Evolutionary conservation across 30 jellyfish, hydroid and myxozoan species (phyloP).

Genomic region (Sanderia malayensis): DNA sequence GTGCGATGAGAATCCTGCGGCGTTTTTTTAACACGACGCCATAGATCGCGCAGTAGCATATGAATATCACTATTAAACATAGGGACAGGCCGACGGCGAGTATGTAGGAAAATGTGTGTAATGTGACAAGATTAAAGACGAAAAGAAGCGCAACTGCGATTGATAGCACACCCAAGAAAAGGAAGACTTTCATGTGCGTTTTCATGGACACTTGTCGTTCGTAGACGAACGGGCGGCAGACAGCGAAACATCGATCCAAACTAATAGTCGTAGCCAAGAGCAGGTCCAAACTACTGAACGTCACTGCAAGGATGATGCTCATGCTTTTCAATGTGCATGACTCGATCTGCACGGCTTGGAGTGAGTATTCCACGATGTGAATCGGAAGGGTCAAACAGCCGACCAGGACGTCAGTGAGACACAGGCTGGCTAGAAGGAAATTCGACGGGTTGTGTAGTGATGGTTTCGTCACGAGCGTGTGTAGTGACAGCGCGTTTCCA

Average conservation of each 20-base stretch:
- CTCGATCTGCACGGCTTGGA: not conserved
- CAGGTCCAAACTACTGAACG: not conserved
- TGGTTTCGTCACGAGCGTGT: slow-evolving; percentile 11
- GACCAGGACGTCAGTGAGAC: slow-evolving; percentile 6
- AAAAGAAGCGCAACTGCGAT: not conserved
- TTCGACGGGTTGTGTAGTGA: slow-evolving; percentile 15
- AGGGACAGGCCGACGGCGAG: not conserved
- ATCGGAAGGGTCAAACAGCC: slow-evolving; percentile 15
- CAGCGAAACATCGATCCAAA: slow-evolving; percentile 18
- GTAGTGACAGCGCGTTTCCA: not conserved
- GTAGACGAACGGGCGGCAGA: slow-evolving; percentile 2
- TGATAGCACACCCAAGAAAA: not conserved
- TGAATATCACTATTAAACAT: not conserved
- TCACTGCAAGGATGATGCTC: not conserved
- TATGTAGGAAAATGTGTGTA: not conserved
- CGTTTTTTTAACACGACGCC: not conserved
- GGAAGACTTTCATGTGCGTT: not conserved
- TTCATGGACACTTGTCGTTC: not conserved
- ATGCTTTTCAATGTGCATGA: not conserved
- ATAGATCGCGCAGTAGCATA: slow-evolving; percentile 4
- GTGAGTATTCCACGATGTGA: not conserved
- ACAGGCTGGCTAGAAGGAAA: slow-evolving; percentile 4
- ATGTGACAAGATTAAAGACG: not conserved
- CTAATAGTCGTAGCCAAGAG: slow-evolving; percentile 3
- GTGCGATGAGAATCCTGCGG: not conserved